Conservation (phyloP, 2,888 invertebrate genomes). For the Diarsia rubi region DNA sequence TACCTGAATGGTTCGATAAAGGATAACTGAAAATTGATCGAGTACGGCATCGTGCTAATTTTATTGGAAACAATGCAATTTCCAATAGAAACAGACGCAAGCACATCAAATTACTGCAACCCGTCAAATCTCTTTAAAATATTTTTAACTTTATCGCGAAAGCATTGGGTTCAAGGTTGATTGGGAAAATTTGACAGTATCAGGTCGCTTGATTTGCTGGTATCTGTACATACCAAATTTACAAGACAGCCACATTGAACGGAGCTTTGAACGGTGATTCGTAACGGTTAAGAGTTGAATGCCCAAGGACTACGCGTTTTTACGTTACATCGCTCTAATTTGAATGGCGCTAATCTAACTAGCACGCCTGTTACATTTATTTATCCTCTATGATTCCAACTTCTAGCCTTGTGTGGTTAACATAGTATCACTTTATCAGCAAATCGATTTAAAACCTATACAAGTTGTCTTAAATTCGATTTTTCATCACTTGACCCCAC, state of each 20-base stretch:
- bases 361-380: constrained; percentile 53
- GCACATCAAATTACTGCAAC: too few species aligned
- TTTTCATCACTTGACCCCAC: too few species aligned
- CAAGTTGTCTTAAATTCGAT: background rate
- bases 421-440: constrained; percentile 17
- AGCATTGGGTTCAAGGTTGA: too few species aligned
- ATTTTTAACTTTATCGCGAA: too few species aligned
- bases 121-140: too few species aligned
- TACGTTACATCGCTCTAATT: constrained; percentile 62
- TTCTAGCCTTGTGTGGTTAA: background rate
- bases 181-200: too few species aligned
- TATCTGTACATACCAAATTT: constrained; percentile 21
- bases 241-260: constrained; percentile 28
- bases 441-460: constrained; percentile 10
- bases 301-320: constrained; percentile 70
- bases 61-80: constrained; percentile 38
- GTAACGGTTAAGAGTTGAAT: constrained; percentile 72
- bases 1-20: constrained; percentile 1
- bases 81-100: background rate
- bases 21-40: constrained; percentile 19
- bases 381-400: constrained; percentile 17
- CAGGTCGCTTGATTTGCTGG: too few species aligned
- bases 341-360: constrained; percentile 62
- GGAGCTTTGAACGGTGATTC: constrained; percentile 60
- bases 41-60: background rate